Conservation (phyloP, 1,140 invertebrate species). For the Bradysia coprophila region DNA sequence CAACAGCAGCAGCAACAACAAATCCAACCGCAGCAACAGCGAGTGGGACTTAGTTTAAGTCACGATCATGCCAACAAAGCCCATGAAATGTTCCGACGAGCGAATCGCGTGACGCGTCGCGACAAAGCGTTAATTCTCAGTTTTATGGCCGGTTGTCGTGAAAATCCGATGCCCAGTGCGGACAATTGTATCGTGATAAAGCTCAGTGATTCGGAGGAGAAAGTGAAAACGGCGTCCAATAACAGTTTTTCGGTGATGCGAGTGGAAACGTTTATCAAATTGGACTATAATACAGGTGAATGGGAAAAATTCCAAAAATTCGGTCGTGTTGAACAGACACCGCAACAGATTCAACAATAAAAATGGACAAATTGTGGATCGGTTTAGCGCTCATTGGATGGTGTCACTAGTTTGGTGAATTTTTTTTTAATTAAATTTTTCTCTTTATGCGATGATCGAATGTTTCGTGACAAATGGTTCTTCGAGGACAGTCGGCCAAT, state of each 20-base stretch:
- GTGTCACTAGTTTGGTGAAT: too few relatives aligned
- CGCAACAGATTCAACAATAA: background rate
- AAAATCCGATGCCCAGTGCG: conserved; percentile 20
- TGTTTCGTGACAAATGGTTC: too few relatives aligned
- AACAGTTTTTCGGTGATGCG: conserved; percentile 38
- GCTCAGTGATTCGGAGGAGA: conserved; percentile 28
- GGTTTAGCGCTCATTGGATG: too few relatives aligned
- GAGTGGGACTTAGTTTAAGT: conserved; percentile 26
- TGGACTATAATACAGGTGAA: conserved; percentile 73
- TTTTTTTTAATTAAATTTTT: too few relatives aligned
- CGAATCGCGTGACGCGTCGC: conserved; percentile 85
- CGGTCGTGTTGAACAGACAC: conserved; percentile 25
- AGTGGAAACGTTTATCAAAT: conserved; percentile 70
- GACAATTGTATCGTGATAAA: conserved; percentile 24
- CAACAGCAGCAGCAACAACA: conserved; percentile 21
- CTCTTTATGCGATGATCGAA: too few relatives aligned
- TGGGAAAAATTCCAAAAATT: conserved; percentile 70
- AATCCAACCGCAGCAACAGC: conserved; percentile 15
- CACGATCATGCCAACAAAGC: conserved; percentile 93
- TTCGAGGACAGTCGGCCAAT: too few relatives aligned
- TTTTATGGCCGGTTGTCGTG: conserved; percentile 80
- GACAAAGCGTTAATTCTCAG: conserved; percentile 94
- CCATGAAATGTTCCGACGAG: conserved; percentile 92
- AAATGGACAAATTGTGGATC: too few relatives aligned
- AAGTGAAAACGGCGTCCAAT: conserved; percentile 37